Percentiles rank a stretch among this genome's conserved stretches.
Conservation (phyloP, 2,113 vertebrate species). For the Perognathus longimembris region DNA sequence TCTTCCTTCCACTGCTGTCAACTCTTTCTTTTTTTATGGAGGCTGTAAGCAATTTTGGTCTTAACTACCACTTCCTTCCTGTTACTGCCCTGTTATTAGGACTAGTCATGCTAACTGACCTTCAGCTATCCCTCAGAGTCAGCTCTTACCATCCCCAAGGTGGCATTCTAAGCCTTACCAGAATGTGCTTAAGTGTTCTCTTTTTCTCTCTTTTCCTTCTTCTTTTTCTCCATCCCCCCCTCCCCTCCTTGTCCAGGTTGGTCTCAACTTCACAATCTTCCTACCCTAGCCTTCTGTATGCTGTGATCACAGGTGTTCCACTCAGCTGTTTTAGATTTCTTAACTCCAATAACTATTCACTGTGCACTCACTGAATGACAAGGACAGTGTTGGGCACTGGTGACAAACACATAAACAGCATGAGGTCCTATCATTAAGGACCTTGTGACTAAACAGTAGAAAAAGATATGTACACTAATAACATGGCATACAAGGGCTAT, state of each 20-base stretch:
- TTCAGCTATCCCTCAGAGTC: not conserved
- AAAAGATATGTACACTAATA: not conserved
- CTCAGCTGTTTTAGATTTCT: not conserved
- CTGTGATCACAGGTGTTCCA: not conserved
- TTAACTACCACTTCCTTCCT: slow-evolving; percentile 8
- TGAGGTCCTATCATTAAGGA: not conserved
- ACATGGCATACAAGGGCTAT: not conserved
- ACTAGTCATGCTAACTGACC: not conserved
- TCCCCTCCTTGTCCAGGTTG: not conserved
- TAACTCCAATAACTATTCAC: not conserved
- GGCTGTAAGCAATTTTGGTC: not conserved
- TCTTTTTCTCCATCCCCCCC: not conserved
- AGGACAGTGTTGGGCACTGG: not conserved
- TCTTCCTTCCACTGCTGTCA: not conserved
- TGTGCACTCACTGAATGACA: not conserved
- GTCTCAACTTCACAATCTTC: not conserved
- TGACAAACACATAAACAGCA: not conserved
- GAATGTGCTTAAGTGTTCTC: not conserved
- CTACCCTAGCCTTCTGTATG: not conserved
- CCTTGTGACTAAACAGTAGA: not conserved
- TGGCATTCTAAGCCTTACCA: not conserved
- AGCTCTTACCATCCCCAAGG: not conserved
- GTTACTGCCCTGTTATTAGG: not conserved
- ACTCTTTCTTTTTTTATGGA: not conserved
- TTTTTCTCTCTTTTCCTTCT: not conserved